These are phyloP conservation scores for Sprattus sprattus DNA, from an alignment of 2,113 vertebrate genomes.

Conservation along the genomic window DNA sequence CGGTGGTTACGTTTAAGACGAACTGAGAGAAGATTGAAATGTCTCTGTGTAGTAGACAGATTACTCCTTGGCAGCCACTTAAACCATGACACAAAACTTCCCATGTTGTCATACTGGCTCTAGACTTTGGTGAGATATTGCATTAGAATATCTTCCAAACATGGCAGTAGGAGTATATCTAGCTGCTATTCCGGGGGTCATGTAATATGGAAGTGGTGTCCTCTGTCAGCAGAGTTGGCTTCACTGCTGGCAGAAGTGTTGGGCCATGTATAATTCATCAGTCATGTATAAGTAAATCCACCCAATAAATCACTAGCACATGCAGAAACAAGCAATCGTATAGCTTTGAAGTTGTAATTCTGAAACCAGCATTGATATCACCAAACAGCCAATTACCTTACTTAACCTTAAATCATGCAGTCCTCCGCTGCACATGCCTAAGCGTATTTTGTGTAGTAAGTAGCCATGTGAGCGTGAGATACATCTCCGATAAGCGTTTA, in stretches of 20 bases:
- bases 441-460: neutral
- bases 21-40: neutral
- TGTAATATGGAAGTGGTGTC: neutral
- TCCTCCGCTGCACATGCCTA: neutral
- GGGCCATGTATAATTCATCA: slow-evolving; percentile 10
- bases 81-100: neutral
- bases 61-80: neutral
- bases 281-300: neutral
- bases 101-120: neutral
- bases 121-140: neutral
- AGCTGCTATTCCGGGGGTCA: slow-evolving; percentile 3
- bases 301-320: neutral
- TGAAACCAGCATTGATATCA: neutral
- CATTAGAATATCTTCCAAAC: neutral
- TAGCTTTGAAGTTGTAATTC: neutral
- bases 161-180: neutral
- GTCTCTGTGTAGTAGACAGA: neutral
- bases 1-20: neutral
- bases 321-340: neutral
- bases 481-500: neutral
- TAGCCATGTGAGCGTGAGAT: neutral
- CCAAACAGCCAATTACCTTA: neutral
- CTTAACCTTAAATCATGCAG: neutral
- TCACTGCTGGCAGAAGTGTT: neutral
- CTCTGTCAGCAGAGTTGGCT: slow-evolving; percentile 3